Conservation (phyloP, 2,113 vertebrate species). For the Pygoscelis adeliae region DNA sequence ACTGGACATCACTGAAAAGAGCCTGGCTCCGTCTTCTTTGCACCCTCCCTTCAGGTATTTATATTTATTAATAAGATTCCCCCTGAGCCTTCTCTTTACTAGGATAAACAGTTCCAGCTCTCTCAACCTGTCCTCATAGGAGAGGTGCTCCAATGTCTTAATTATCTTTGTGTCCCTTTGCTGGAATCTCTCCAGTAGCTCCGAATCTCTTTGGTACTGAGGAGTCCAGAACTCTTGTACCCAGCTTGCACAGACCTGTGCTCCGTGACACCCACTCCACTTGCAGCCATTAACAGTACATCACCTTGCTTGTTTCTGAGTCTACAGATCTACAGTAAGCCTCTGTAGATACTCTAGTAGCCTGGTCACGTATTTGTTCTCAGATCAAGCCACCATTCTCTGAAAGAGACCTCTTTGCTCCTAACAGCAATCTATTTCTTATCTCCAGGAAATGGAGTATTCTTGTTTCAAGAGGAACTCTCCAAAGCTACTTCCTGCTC, state of each 20-base stretch:
- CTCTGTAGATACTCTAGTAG: background rate
- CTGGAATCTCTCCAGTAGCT: background rate
- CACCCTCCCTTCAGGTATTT: background rate
- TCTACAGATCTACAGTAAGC: background rate
- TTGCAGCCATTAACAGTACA: background rate
- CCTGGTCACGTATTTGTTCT: background rate
- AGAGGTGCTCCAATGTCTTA: background rate
- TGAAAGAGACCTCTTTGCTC: conserved; percentile 4
- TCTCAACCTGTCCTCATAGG: background rate
- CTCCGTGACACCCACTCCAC: background rate
- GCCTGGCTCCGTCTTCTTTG: background rate
- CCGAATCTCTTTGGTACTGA: background rate
- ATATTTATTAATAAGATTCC: background rate
- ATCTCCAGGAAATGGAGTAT: conserved; percentile 46
- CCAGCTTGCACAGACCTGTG: background rate
- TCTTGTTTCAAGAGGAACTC: conserved; percentile 51
- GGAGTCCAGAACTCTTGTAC: background rate
- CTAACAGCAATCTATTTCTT: conserved; percentile 17
- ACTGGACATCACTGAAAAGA: background rate
- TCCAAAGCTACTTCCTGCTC: conserved; percentile 55
- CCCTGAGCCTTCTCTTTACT: background rate
- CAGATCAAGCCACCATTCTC: background rate
- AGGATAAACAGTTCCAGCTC: background rate
- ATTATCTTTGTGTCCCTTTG: background rate
- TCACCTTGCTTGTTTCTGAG: background rate